These are phyloP conservation scores for Eclectus roratus DNA, from an alignment of 2,113 vertebrate species.

Conservation along the genomic window DNA sequence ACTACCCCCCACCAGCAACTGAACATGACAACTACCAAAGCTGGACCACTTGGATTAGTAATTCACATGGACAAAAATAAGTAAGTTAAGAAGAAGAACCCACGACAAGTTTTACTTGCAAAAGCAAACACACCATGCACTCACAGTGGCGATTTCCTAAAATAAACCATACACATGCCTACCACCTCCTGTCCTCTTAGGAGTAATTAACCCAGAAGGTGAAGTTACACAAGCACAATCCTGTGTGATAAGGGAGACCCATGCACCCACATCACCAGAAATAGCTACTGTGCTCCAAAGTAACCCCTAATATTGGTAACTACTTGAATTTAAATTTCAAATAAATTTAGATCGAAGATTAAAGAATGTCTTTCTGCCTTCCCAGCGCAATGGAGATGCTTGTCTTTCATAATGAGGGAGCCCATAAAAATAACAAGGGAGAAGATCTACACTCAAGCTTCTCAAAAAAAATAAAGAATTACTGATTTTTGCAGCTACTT, in stretches of 20 bases:
- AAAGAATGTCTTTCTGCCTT: not conserved
- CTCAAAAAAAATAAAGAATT: not conserved
- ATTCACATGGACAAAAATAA: not conserved
- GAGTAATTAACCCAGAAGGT: not conserved
- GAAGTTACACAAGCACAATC: not conserved
- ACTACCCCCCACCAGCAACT: not conserved
- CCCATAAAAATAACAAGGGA: conserved; percentile 1
- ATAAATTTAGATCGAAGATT: not conserved
- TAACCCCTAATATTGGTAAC: not conserved
- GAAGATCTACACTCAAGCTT: not conserved
- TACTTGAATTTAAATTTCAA: not conserved
- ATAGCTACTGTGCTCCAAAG: not conserved
- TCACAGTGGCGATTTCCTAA: not conserved
- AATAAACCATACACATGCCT: not conserved
- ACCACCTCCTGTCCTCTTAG: not conserved
- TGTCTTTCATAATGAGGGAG: not conserved
- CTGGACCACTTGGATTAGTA: not conserved
- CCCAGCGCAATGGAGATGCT: not conserved
- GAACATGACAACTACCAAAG: not conserved
- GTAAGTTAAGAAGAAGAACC: not conserved
- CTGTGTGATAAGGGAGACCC: not conserved
- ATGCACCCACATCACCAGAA: not conserved
- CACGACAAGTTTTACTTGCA: not conserved
- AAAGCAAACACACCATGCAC: not conserved
- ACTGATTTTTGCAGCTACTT: conserved; percentile 42